These are phyloP conservation scores for Momotus momota DNA, from an alignment of 2,797 vertebrate species.

Conservation along the genomic window DNA sequence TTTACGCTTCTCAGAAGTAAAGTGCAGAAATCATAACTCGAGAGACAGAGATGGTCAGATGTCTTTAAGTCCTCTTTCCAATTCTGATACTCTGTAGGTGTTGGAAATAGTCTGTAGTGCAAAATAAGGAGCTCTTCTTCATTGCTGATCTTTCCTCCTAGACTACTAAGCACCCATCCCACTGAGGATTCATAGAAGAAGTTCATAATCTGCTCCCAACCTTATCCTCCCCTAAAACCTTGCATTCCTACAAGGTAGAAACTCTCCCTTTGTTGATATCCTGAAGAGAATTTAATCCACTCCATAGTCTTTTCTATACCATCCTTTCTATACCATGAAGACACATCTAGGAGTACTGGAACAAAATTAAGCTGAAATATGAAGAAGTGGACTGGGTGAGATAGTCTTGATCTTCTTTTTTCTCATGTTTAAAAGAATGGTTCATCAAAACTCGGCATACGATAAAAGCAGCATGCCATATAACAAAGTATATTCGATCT, in stretches of 20 bases:
- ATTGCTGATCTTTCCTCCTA: neutral
- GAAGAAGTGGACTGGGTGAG: neutral
- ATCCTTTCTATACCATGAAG: neutral
- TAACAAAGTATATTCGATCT: neutral
- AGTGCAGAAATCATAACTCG: neutral
- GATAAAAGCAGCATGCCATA: neutral
- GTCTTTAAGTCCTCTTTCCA: neutral
- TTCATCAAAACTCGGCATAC: neutral
- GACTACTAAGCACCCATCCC: neutral
- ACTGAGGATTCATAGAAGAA: neutral
- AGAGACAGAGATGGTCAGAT: neutral
- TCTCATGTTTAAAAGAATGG: neutral
- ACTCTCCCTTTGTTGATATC: neutral
- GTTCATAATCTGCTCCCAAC: neutral
- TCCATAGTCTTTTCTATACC: neutral
- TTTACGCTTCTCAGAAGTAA: neutral
- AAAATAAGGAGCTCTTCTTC: neutral
- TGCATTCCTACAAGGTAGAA: neutral
- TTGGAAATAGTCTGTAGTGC: neutral
- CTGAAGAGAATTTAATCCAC: neutral
- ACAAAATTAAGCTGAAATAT: neutral
- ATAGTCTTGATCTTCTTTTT: neutral
- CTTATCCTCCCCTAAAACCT: neutral
- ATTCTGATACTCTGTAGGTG: neutral
- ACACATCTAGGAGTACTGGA: neutral